Conservation (phyloP, 2,797 vertebrate species). For the Macropodus opercularis region DNA sequence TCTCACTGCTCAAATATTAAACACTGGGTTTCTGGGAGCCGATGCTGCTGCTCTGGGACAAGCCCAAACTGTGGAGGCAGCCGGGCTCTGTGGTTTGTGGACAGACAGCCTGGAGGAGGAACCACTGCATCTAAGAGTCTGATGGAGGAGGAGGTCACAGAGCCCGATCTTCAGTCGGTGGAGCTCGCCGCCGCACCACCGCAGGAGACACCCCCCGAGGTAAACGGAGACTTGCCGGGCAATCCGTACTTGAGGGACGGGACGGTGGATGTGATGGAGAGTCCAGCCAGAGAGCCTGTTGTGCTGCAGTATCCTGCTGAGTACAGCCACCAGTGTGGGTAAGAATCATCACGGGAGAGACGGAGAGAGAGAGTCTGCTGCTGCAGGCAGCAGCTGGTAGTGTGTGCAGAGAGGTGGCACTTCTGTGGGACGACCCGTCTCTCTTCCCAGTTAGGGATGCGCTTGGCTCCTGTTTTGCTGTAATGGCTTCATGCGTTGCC, state of each 20-base stretch:
- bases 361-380: slow-evolving; percentile 33
- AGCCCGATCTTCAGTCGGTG: slow-evolving; percentile 59
- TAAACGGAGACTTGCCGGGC: slow-evolving; percentile 72
- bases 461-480: slow-evolving; percentile 14
- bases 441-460: slow-evolving; percentile 16
- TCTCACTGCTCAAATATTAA: slow-evolving; percentile 74
- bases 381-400: slow-evolving; percentile 36
- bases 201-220: slow-evolving; percentile 52
- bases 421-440: slow-evolving; percentile 46
- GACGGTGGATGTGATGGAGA: slow-evolving; percentile 50
- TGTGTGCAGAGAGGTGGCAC: slow-evolving; percentile 37
- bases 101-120: slow-evolving; percentile 56
- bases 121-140: slow-evolving; percentile 51
- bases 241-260: slow-evolving; percentile 64
- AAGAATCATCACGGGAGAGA: slow-evolving; percentile 60
- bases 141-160: slow-evolving; percentile 83
- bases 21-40: slow-evolving; percentile 63
- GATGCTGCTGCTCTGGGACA: slow-evolving; percentile 77
- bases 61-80: slow-evolving; percentile 67
- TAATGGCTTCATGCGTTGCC: slow-evolving; percentile 5
- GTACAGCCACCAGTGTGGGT: slow-evolving; percentile 69
- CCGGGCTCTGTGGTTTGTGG: slow-evolving; percentile 67
- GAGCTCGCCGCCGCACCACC: slow-evolving; percentile 40
- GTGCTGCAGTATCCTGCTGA: slow-evolving; percentile 71
- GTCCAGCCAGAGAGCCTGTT: slow-evolving; percentile 62